Percentiles rank a stretch among this genome's conserved stretches.
Evolutionary conservation across 2,797 vertebrate genomes (phyloP).

Genomic region (Pseudocheirus occidentalis): DNA sequence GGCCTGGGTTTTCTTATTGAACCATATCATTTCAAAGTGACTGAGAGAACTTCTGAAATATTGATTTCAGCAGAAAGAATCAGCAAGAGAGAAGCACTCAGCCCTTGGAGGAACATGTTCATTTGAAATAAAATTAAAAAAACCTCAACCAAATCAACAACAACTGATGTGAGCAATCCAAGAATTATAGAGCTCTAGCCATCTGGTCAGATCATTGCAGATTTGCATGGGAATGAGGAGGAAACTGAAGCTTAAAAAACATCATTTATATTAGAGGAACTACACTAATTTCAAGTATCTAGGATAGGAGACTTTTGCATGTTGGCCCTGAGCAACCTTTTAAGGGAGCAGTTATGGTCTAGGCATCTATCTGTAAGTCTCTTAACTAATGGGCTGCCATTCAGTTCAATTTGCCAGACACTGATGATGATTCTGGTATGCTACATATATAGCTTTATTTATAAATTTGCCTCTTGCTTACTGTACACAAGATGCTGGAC

Average conservation of each 20-base stretch:
- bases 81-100: conserved; percentile 44
- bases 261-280: conserved; percentile 77
- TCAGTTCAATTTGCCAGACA: neutral
- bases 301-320: conserved; percentile 68
- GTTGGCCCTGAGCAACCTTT: conserved; percentile 70
- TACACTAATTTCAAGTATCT: conserved; percentile 66
- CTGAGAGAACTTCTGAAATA: conserved; percentile 71
- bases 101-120: conserved; percentile 67
- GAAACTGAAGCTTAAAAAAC: conserved; percentile 81
- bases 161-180: conserved; percentile 77
- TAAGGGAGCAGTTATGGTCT: conserved; percentile 59
- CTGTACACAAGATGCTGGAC: neutral
- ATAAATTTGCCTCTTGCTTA: neutral
- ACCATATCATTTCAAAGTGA: conserved; percentile 69
- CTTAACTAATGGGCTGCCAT: neutral
- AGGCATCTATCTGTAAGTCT: neutral
- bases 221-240: conserved; percentile 77
- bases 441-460: neutral
- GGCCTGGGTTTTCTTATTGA: conserved; percentile 58
- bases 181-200: conserved; percentile 78
- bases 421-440: neutral
- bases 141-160: conserved; percentile 64
- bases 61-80: conserved; percentile 62
- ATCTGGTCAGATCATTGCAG: conserved; percentile 80
- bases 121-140: conserved; percentile 38